Conservation (phyloP, 2,888 invertebrate species). For the Harmothoe impar region DNA sequence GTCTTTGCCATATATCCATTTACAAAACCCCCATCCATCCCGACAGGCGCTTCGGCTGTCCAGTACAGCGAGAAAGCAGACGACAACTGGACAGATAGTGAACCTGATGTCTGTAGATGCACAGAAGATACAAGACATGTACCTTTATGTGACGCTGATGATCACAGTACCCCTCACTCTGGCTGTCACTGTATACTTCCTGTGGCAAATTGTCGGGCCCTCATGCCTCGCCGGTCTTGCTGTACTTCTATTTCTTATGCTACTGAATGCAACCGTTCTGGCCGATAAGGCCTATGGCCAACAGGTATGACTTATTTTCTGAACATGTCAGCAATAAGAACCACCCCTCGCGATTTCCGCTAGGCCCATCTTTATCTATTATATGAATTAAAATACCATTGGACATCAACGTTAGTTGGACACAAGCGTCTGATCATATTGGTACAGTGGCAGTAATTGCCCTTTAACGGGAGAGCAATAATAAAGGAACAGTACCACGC, state of each 20-base stretch:
- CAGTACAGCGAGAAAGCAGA: constrained; percentile 17
- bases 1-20: too few relatives aligned
- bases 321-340: too few relatives aligned
- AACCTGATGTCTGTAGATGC: constrained; percentile 65
- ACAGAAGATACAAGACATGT: constrained; percentile 64
- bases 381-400: too few relatives aligned
- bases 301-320: constrained; percentile 60
- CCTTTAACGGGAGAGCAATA: too few relatives aligned
- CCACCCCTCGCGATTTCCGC: too few relatives aligned
- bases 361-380: too few relatives aligned
- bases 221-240: constrained; percentile 55
- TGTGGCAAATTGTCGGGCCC: constrained; percentile 50
- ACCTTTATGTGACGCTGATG: constrained; percentile 59
- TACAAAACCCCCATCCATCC: too few relatives aligned
- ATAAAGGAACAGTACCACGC: too few relatives aligned
- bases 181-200: constrained; percentile 49
- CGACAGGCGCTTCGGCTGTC: constrained; percentile 61
- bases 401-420: too few relatives aligned
- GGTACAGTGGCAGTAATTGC: too few relatives aligned
- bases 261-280: constrained; percentile 46
- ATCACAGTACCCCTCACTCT: constrained; percentile 59
- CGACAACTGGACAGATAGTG: constrained; percentile 62
- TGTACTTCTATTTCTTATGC: constrained; percentile 47
- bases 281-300: constrained; percentile 29
- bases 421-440: too few relatives aligned